phyloP scores from a whole-genome alignment of 2,888 invertebrate species.

The Dryobotodes eremita region DNA sequence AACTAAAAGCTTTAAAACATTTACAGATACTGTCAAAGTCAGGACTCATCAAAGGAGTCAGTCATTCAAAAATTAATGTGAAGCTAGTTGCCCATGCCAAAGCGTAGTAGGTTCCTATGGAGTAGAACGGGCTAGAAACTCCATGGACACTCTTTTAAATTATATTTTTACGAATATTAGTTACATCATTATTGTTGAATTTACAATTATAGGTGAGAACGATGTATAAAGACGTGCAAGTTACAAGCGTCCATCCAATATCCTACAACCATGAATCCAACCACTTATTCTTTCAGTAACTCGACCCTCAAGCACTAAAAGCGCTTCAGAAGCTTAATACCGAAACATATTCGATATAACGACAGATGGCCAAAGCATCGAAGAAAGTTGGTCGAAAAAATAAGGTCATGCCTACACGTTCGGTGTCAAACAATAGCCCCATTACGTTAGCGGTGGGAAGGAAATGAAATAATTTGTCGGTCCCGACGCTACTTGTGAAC shows the following conservation, averaged over 20 bases:
- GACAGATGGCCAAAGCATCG: slow-evolving; percentile 40
- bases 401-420: slow-evolving; percentile 39
- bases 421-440: slow-evolving; percentile 59
- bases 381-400: slow-evolving; percentile 54
- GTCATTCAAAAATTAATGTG: too few relatives aligned
- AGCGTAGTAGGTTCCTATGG: too few relatives aligned
- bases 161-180: too few relatives aligned
- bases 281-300: not conserved
- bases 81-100: too few relatives aligned
- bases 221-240: too few relatives aligned
- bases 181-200: too few relatives aligned
- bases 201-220: too few relatives aligned
- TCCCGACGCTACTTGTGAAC: slow-evolving; percentile 68
- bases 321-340: slow-evolving; percentile 24
- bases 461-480: slow-evolving; percentile 69
- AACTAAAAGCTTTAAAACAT: too few relatives aligned
- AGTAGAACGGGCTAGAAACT: too few relatives aligned
- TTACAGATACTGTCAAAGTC: too few relatives aligned
- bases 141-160: too few relatives aligned
- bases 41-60: too few relatives aligned
- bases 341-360: slow-evolving; percentile 29
- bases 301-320: slow-evolving; percentile 19
- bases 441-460: slow-evolving; percentile 51
- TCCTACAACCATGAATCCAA: not conserved
- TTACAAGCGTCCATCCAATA: not conserved